A percentile compares a stretch with the other conserved stretches of the same genome.
phyloP scores from a whole-genome alignment of 2,888 invertebrate species.

The Pilophorus perplexus region DNA sequence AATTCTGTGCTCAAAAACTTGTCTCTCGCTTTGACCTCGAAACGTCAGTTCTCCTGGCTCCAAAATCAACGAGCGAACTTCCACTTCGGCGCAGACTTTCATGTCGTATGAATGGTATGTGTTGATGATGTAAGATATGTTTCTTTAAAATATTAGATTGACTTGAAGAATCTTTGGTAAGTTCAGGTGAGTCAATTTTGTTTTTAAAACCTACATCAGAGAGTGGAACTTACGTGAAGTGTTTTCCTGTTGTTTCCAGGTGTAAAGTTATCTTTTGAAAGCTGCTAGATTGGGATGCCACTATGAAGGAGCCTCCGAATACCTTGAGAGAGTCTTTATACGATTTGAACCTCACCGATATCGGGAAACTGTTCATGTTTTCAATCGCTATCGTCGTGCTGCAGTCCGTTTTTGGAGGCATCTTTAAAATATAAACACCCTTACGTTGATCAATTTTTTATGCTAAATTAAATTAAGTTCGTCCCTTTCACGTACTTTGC shows the following conservation, averaged over 20 bases:
- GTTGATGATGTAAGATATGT: constrained; percentile 53
- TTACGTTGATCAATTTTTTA: too few species aligned
- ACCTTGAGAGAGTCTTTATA: constrained; percentile 34
- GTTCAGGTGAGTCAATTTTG: background rate
- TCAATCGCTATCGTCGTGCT: constrained; percentile 51
- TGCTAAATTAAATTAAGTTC: background rate
- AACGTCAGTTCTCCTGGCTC: constrained; percentile 51
- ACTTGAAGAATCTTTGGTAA: background rate
- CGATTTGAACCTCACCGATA: constrained; percentile 46
- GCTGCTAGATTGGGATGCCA: constrained; percentile 20
- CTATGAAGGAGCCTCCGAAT: constrained; percentile 21
- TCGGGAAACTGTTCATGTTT: constrained; percentile 53
- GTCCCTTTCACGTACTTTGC: constrained; percentile 49
- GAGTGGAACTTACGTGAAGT: constrained; percentile 38
- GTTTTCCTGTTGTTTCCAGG: constrained; percentile 39
- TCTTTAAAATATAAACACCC: constrained; percentile 48
- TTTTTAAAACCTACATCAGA: background rate
- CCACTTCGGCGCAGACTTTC: constrained; percentile 53
- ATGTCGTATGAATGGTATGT: constrained; percentile 53
- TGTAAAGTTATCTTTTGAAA: constrained; percentile 35
- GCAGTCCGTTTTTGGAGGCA: constrained; percentile 50
- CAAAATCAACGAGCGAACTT: constrained; percentile 52
- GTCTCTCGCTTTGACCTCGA: constrained; percentile 54
- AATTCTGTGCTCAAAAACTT: constrained; percentile 48
- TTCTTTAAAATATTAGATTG: constrained; percentile 33